These are phyloP conservation scores for Drosophila kikkawai DNA, from an alignment of 1,140 invertebrate genomes.

Conservation along the genomic window DNA sequence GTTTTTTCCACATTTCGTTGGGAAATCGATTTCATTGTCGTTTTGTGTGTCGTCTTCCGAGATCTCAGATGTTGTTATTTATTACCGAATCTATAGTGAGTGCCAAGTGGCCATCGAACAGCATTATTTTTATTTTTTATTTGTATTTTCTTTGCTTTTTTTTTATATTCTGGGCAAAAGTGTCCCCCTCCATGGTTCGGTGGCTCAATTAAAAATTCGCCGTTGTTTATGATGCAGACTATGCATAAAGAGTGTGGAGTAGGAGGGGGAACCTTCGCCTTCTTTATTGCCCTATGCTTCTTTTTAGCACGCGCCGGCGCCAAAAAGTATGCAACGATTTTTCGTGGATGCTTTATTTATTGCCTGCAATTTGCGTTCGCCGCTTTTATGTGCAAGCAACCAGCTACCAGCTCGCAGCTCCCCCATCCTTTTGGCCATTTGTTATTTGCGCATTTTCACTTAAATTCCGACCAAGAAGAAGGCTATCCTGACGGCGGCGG, in stretches of 20 bases:
- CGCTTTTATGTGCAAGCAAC: conserved; percentile 61
- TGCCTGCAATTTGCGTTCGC: conserved; percentile 69
- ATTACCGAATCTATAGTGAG: conserved; percentile 44
- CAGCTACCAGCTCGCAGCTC: conserved; percentile 1
- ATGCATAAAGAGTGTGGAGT: background rate
- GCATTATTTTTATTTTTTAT: conserved; percentile 1
- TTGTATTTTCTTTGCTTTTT: background rate
- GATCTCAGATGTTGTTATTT: conserved; percentile 58
- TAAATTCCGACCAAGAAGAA: conserved; percentile 41
- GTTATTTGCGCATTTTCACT: conserved; percentile 33
- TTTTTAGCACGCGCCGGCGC: conserved; percentile 26
- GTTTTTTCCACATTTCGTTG: conserved; percentile 24
- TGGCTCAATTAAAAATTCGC: conserved; percentile 45
- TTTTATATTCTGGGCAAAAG: background rate
- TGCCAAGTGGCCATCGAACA: background rate
- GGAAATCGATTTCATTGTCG: conserved; percentile 61
- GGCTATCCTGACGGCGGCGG: background rate
- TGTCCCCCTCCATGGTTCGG: background rate
- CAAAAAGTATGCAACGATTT: conserved; percentile 73
- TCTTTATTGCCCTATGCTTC: conserved; percentile 12
- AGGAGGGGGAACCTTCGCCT: background rate
- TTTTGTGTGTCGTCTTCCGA: conserved; percentile 33
- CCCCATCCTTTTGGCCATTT: conserved; percentile 12
- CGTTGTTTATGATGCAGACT: conserved; percentile 45
- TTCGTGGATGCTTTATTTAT: conserved; percentile 75